Evolutionary conservation across 2,113 vertebrate species (phyloP), one percentile per base, ranked within the genome.

Genomic region (Calyptomena viridis): DNA sequence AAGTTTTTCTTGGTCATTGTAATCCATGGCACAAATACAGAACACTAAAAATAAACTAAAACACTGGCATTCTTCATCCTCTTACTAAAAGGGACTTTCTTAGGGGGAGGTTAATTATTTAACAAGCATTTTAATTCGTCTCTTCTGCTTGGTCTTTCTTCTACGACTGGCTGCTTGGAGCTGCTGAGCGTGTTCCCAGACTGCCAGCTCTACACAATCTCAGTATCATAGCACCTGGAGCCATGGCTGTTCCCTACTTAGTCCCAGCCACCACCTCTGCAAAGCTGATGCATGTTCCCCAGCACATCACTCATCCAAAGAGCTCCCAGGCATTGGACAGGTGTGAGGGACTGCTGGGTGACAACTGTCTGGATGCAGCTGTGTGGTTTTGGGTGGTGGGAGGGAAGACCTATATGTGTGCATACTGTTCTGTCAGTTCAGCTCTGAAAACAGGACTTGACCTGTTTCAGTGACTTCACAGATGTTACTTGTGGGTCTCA

Each of bases 381-480:
- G 3, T 1, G 0, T 27, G 62, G 13, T 6, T 62, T 47, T 56
- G 60, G 56, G 15, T 39, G 20, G 21, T 42, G 33, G 30, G 55
- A 64, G 50, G 28, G 31, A 30, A 58, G 42, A 66, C 5, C 10
- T 7, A 4, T 23, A 13, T 14, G 21, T 11, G 10, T 23, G 5
- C 30, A 33, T 1, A 0, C 55, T 47, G 4, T n/a, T 2, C 0
- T 6, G 6, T 24, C 40, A 23, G 12, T 20, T 35, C 25, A 50
- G 46, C 30, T 66, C 66, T 58, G 52, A 30, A 30, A 49, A 35
- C 7, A 44, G 56, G 33, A 39, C 27, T 8, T 25, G 19, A 12
- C 16, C n/a, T 11, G 7, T n/a, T 72, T 46, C 31, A 77, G 33
- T 31, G 64, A 20, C 40, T 37, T 50, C 71, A 49, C 6, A 15